Evolutionary conservation across 2,113 vertebrate species (phyloP).

Genomic region (Poeciliopsis occidentalis): DNA sequence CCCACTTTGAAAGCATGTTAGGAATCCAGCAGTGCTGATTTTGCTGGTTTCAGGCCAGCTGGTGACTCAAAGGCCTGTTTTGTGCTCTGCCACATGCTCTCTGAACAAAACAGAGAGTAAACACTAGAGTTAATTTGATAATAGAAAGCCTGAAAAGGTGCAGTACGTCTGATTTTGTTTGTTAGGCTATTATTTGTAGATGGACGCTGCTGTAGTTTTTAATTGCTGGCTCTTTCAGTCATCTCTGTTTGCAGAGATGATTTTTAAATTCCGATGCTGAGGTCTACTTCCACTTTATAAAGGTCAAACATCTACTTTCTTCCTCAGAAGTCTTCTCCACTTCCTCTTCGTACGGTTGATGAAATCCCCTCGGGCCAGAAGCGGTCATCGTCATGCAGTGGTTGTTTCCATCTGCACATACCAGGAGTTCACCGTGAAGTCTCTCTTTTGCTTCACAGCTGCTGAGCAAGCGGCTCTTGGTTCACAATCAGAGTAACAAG

Average conservation of each 20-base stretch:
- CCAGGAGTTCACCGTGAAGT: constrained; percentile 46
- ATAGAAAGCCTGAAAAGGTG: not conserved
- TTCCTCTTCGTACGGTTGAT: constrained; percentile 9
- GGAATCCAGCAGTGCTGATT: constrained; percentile 40
- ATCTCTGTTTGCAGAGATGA: too few species aligned
- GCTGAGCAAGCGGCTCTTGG: constrained; percentile 60
- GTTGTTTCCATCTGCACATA: constrained; percentile 51
- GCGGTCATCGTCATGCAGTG: constrained; percentile 34
- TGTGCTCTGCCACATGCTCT: constrained; percentile 33
- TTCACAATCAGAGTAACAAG: constrained; percentile 55
- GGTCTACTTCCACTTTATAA: too few species aligned
- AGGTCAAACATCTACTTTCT: constrained; percentile 31
- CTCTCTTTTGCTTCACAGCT: constrained; percentile 25
- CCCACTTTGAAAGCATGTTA: constrained; percentile 14
- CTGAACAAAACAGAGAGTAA: constrained; percentile 10
- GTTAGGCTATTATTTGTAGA: not conserved
- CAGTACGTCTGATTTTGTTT: too few species aligned
- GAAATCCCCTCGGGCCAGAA: constrained; percentile 17
- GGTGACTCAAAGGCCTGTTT: constrained; percentile 35
- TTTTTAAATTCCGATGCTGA: too few species aligned
- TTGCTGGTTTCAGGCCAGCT: constrained; percentile 7
- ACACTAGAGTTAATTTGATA: constrained; percentile 9
- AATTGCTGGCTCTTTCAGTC: too few species aligned
- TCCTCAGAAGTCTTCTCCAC: constrained; percentile 1
- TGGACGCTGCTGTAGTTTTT: too few species aligned